A percentile compares a stretch with the other conserved stretches of the same genome.
These are phyloP conservation scores for Eristalis tenax DNA, from an alignment of 2,888 invertebrate genomes.

Conservation along the genomic window DNA sequence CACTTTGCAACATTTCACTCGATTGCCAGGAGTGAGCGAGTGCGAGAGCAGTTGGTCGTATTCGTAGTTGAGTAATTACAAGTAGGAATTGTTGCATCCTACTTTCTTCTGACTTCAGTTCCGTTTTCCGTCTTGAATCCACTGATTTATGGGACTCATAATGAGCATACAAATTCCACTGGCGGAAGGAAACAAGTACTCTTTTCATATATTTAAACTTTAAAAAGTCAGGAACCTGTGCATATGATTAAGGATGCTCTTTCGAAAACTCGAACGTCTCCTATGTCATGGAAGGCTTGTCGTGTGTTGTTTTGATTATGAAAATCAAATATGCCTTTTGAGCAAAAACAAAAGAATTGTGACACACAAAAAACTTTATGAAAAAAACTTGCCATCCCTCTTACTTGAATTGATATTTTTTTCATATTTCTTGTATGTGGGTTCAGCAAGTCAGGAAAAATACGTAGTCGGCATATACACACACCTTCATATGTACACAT, in stretches of 20 bases:
- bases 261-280: background rate
- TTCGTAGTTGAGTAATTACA: slow-evolving; percentile 58
- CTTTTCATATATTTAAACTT: background rate
- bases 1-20: slow-evolving; percentile 42
- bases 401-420: slow-evolving; percentile 9
- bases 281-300: background rate
- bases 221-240: background rate
- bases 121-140: slow-evolving; percentile 19
- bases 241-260: background rate
- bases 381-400: background rate
- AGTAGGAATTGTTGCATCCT: slow-evolving; percentile 49
- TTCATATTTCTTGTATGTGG: slow-evolving; percentile 21
- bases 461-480: background rate
- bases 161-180: slow-evolving; percentile 9
- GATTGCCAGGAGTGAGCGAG: slow-evolving; percentile 20
- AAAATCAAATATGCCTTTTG: slow-evolving; percentile 35
- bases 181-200: background rate
- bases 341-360: slow-evolving; percentile 10
- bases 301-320: slow-evolving; percentile 21
- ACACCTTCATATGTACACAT: background rate
- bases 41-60: background rate
- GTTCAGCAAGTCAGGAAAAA: slow-evolving; percentile 39
- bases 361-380: background rate
- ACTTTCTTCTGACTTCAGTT: background rate
- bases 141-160: slow-evolving; percentile 51